Base-by-base conservation (phyloP, 2,797 vertebrate genomes). In the Orestias chungarensis region DNA sequence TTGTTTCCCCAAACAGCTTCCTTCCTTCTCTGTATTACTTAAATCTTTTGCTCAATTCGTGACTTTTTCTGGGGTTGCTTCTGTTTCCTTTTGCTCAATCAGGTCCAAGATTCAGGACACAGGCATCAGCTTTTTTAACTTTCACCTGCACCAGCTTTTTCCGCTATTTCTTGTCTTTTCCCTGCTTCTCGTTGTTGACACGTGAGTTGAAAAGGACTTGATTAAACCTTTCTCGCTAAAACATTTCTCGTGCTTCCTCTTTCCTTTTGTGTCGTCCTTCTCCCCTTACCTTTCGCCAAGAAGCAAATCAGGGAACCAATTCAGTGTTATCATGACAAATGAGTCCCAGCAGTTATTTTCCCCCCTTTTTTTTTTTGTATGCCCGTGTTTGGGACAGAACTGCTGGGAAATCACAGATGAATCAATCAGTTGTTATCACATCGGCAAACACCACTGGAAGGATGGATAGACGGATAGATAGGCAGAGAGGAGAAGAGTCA, bases 301-400 rank as follows among this genome's bases (percentile, higher is more conserved):
- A 93, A 88, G 75, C 86, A 84, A 92, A 94, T 94, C 92, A 93
- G 75, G 89, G 90, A 94, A 94, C 93, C 93, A 93, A 93, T 94
- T 94, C 89, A 85, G 65, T 88, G 88, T 92, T 94, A 95, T 94
- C 92, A 89, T 93, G 93, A 95, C 94, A 94, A 94, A 95, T 93
- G 92, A 92, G 88, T 93, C 85, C 87, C 50, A 46, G 80, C 20
- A 78, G 90, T 87, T 47, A 18, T 47, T 47, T 20, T 49, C n/a
- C n/a, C n/a, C n/a, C n/a, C n/a, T 23, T 25, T 55, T 71, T 31
- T 23, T 43, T 33, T 49, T 54, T 7, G 54, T 42, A 46, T 35
- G 75, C 44, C 73, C 62, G 79, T 77, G 83, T 84, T 68, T 62
- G 70, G 49, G 80, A 86, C 69, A 73, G 74, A 79, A 85, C 86